Percentiles rank a stretch among this genome's conserved stretches.
phyloP scores from a whole-genome alignment of 2,797 vertebrate species.

The Lepus oiostolus region DNA sequence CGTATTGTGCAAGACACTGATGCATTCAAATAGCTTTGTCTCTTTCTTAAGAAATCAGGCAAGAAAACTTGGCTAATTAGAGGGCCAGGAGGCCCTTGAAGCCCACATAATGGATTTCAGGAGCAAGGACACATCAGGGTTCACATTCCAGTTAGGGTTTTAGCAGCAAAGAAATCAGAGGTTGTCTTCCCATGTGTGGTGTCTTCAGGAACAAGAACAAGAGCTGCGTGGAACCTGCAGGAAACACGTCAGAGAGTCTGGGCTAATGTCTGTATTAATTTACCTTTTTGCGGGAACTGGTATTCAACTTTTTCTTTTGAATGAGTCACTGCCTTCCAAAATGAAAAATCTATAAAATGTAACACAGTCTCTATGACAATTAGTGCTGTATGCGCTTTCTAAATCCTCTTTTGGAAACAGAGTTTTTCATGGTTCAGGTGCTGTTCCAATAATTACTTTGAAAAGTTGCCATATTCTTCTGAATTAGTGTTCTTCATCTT shows the following conservation, averaged over 20 bases:
- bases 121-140: constrained; percentile 36
- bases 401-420: constrained; percentile 70
- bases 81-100: constrained; percentile 63
- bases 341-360: constrained; percentile 76
- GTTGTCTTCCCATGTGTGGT: background rate
- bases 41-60: constrained; percentile 78
- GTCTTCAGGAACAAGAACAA: constrained; percentile 11
- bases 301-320: constrained; percentile 72
- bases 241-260: constrained; percentile 8
- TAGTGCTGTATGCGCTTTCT: constrained; percentile 67
- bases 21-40: constrained; percentile 73
- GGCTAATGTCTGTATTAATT: constrained; percentile 76
- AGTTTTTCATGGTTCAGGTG: constrained; percentile 84
- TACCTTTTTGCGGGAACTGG: constrained; percentile 76
- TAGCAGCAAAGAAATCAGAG: background rate
- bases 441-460: constrained; percentile 81
- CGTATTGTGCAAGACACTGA: constrained; percentile 66
- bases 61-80: constrained; percentile 73
- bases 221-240: constrained; percentile 42
- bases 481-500: constrained; percentile 77
- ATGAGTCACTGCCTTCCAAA: constrained; percentile 77
- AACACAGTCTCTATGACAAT: constrained; percentile 80
- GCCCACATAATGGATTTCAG: constrained; percentile 59
- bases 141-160: constrained; percentile 57
- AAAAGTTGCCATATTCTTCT: constrained; percentile 77